A percentile compares a stretch with the other conserved stretches of the same genome.
Evolutionary conservation across 2,113 vertebrate species (phyloP).

Genomic region (Nerophis lumbriciformis): DNA sequence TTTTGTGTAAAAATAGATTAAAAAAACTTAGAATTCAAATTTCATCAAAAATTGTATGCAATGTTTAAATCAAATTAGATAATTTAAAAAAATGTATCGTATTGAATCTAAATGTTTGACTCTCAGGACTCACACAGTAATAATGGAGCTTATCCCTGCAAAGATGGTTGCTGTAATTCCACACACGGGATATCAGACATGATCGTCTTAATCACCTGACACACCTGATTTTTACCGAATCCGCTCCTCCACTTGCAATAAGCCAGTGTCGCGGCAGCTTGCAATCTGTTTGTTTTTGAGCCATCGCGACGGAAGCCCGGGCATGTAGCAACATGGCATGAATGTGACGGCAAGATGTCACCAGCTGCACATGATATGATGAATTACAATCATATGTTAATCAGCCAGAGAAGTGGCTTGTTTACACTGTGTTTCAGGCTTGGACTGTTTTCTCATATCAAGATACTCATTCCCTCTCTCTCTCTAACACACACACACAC

Average conservation of each 20-base stretch:
- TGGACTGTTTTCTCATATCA: slow-evolving; percentile 35
- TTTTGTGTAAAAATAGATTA: too few species aligned
- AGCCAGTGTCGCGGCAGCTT: slow-evolving; percentile 56
- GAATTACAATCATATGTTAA: slow-evolving; percentile 74
- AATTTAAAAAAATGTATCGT: background rate
- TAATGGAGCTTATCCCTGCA: slow-evolving; percentile 30
- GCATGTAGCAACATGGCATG: slow-evolving; percentile 63
- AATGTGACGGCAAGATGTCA: slow-evolving; percentile 66
- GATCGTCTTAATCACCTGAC: slow-evolving; percentile 60
- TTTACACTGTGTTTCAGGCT: slow-evolving; percentile 59
- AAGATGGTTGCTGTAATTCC: slow-evolving; percentile 34
- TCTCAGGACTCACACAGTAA: background rate
- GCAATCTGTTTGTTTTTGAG: slow-evolving; percentile 64
- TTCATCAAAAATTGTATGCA: too few species aligned
- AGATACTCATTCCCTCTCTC: slow-evolving; percentile 33
- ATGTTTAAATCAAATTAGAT: background rate
- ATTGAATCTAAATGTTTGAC: slow-evolving; percentile 5
- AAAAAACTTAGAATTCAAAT: too few species aligned
- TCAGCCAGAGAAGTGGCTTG: slow-evolving; percentile 63
- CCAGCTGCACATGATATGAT: slow-evolving; percentile 65
- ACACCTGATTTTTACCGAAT: slow-evolving; percentile 61
- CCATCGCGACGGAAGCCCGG: slow-evolving; percentile 62
- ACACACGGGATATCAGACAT: slow-evolving; percentile 36
- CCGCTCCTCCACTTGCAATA: slow-evolving; percentile 53
- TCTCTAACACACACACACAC: too few species aligned